A percentile compares a stretch with the other conserved stretches of the same genome.
Evolutionary conservation across 2,797 vertebrate genomes (phyloP).

Genomic region (Poecilia velifera): DNA sequence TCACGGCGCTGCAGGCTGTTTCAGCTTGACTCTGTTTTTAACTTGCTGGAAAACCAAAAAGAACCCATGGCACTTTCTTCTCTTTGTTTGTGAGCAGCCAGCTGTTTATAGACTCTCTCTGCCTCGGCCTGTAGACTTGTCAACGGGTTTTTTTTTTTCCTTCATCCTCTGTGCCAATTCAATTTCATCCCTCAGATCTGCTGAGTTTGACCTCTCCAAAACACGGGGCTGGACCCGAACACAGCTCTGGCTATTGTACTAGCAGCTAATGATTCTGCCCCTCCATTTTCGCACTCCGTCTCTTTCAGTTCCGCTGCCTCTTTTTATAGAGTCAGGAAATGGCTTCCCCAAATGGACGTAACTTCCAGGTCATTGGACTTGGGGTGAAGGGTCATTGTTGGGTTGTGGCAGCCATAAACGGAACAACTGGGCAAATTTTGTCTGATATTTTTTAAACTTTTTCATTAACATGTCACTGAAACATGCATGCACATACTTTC

Average conservation of each 20-base stretch:
- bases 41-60: slow-evolving; percentile 40
- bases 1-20: slow-evolving; percentile 9
- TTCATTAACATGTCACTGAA: slow-evolving; percentile 5
- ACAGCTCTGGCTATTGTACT: slow-evolving; percentile 76
- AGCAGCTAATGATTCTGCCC: slow-evolving; percentile 77
- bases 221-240: slow-evolving; percentile 67
- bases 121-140: slow-evolving; percentile 41
- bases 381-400: slow-evolving; percentile 68
- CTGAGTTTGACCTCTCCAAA: slow-evolving; percentile 71
- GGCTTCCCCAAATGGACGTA: slow-evolving; percentile 70
- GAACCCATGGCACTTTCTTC: slow-evolving; percentile 32
- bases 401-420: slow-evolving; percentile 66
- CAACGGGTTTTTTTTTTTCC: slow-evolving; percentile 28
- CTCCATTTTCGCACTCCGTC: slow-evolving; percentile 64
- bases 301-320: slow-evolving; percentile 69
- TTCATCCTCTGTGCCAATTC: slow-evolving; percentile 24
- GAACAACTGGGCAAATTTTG: slow-evolving; percentile 51
- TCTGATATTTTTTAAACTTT: slow-evolving; percentile 24
- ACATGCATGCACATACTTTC: slow-evolving; percentile 28
- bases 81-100: slow-evolving; percentile 54
- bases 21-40: slow-evolving; percentile 41
- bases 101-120: slow-evolving; percentile 59
- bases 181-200: slow-evolving; percentile 52
- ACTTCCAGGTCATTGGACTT: slow-evolving; percentile 78
- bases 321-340: slow-evolving; percentile 78